Evolutionary conservation across 2,888 invertebrate species (phyloP).

Genomic region (Melipona bicolor): DNA sequence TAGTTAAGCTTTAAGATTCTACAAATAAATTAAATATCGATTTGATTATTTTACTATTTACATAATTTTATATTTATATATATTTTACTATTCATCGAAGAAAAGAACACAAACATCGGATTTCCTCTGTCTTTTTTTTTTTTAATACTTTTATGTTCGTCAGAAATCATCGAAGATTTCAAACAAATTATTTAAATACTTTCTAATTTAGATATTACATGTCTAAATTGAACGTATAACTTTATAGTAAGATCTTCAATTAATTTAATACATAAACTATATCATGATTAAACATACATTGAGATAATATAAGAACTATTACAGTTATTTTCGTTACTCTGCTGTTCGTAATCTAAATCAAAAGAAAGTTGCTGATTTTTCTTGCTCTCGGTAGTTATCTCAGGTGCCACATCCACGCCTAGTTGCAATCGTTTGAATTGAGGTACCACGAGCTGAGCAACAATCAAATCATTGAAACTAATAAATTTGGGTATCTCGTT

Average conservation of each 20-base stretch:
- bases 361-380: not conserved
- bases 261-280: not conserved
- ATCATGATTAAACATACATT: constrained; percentile 58
- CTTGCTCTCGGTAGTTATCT: not conserved
- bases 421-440: too few relatives aligned
- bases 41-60: constrained; percentile 31
- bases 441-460: not conserved
- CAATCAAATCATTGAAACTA: constrained; percentile 25
- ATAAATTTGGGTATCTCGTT: too few relatives aligned
- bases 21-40: constrained; percentile 25
- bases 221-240: not conserved
- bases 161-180: not conserved
- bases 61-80: not conserved
- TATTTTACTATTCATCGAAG: not conserved
- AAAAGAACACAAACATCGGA: too few relatives aligned
- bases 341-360: not conserved
- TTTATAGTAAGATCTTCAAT: not conserved
- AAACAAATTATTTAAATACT: not conserved
- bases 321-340: constrained; percentile 8
- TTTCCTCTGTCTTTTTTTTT: not conserved
- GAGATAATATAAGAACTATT: constrained; percentile 56
- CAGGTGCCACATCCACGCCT: not conserved
- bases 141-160: not conserved
- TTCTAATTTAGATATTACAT: not conserved
- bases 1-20: not conserved